These are phyloP conservation scores for Calliopum simillimum DNA, from an alignment of 2,888 invertebrate species.

Conservation along the genomic window DNA sequence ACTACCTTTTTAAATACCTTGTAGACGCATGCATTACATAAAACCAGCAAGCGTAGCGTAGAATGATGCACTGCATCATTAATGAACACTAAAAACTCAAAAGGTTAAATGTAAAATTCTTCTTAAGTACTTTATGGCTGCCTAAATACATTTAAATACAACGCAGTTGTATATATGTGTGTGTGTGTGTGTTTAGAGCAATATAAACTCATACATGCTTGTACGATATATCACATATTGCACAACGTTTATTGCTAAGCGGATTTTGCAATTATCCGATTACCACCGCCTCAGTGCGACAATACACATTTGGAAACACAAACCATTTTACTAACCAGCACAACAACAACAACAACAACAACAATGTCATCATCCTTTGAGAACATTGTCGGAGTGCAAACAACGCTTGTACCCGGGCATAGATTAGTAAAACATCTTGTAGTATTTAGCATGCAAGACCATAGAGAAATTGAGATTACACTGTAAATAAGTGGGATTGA, in stretches of 20 bases:
- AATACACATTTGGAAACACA: background rate
- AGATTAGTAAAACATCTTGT: background rate
- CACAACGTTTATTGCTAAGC: constrained; percentile 33
- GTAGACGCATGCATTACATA: constrained; percentile 4
- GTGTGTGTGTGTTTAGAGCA: background rate
- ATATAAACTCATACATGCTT: background rate
- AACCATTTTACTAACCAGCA: no score
- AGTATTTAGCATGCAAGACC: background rate
- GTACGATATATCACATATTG: background rate
- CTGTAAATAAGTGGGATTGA: background rate
- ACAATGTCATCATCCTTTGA: background rate
- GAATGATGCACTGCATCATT: constrained; percentile 5
- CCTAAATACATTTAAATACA: background rate
- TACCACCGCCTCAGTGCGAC: constrained; percentile 25
- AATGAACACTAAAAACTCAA: constrained; percentile 28
- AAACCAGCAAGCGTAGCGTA: background rate
- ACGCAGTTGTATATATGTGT: background rate
- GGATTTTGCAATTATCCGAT: constrained; percentile 38
- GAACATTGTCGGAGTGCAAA: no score
- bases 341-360: background rate
- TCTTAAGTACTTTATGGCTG: constrained; percentile 34
- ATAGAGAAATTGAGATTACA: background rate
- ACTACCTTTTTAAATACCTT: background rate
- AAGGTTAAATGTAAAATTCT: constrained; percentile 32
- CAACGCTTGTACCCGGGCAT: no score